Conservation (phyloP, 2,888 invertebrate genomes). For the Craniophora ligustri region DNA sequence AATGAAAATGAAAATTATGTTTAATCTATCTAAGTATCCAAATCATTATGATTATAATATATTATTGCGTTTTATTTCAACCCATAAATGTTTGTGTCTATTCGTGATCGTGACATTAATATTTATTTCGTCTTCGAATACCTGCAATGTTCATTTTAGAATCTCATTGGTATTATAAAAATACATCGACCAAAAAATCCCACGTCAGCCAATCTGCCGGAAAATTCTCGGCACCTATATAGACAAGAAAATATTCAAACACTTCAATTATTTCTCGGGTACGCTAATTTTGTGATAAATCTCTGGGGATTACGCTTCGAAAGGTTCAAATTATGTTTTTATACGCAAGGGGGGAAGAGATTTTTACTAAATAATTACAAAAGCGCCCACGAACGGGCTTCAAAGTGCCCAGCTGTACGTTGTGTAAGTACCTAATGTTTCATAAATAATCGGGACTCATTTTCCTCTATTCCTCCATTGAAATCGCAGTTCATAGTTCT, state of each 20-base stretch:
- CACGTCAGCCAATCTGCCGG: slow-evolving; percentile 17
- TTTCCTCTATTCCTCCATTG: too few species aligned
- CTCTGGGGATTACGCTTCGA: slow-evolving; percentile 63
- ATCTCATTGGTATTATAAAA: too few species aligned
- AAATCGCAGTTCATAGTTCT: too few species aligned
- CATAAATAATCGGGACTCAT: slow-evolving; percentile 8
- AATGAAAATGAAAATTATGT: too few species aligned
- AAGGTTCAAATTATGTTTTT: slow-evolving; percentile 66
- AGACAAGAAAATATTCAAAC: slow-evolving; percentile 56
- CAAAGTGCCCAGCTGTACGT: slow-evolving; percentile 8
- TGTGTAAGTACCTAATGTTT: slow-evolving; percentile 3
- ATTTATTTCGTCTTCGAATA: too few species aligned
- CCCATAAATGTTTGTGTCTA: too few species aligned
- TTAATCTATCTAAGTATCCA: too few species aligned
- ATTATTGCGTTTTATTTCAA: too few species aligned
- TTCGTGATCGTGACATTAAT: too few species aligned
- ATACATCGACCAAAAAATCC: neutral
- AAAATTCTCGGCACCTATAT: slow-evolving; percentile 47
- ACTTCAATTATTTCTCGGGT: slow-evolving; percentile 57
- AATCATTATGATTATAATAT: too few species aligned
- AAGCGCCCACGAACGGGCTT: slow-evolving; percentile 24
- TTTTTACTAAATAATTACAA: slow-evolving; percentile 50
- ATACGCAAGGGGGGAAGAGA: slow-evolving; percentile 50
- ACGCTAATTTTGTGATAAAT: slow-evolving; percentile 66
- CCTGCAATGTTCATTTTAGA: too few species aligned